phyloP scores from a whole-genome alignment of 2,113 vertebrate genomes.

The Seriola quinqueradiata region DNA sequence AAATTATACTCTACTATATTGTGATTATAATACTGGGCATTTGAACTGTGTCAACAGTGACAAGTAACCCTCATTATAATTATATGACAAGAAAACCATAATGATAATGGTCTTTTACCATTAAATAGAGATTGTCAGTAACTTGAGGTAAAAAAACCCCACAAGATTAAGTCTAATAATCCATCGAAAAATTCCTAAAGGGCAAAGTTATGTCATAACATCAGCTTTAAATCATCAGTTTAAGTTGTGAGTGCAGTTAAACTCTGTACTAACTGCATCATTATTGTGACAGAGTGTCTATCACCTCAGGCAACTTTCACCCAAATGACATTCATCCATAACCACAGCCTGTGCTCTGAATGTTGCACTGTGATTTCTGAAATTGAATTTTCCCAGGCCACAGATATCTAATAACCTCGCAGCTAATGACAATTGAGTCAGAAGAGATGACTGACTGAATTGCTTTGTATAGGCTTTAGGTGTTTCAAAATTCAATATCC shows the following conservation, averaged over 20 bases:
- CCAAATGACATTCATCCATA: constrained; percentile 44
- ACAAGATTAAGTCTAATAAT: not conserved
- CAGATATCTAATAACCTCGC: constrained; percentile 57
- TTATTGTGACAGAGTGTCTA: constrained; percentile 5
- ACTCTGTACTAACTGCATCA: not conserved
- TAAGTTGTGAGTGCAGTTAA: not conserved
- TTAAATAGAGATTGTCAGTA: not conserved
- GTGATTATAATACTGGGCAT: not conserved
- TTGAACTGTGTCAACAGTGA: not conserved
- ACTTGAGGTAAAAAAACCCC: not conserved
- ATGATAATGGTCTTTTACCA: not conserved
- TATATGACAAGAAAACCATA: not conserved
- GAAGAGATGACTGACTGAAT: constrained; percentile 35
- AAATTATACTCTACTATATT: not conserved
- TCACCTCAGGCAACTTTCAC: constrained; percentile 19
- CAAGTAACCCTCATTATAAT: not conserved
- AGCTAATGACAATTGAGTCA: constrained; percentile 50
- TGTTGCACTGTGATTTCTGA: constrained; percentile 43
- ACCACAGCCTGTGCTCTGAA: constrained; percentile 13
- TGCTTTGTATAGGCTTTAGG: constrained; percentile 45
- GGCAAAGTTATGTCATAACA: not conserved
- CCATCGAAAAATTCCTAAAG: not conserved
- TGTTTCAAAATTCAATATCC: constrained; percentile 45
- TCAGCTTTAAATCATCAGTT: constrained; percentile 24
- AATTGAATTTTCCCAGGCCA: constrained; percentile 55